Conservation (phyloP, 1,140 invertebrate species). For the Cotesia vestalis region DNA sequence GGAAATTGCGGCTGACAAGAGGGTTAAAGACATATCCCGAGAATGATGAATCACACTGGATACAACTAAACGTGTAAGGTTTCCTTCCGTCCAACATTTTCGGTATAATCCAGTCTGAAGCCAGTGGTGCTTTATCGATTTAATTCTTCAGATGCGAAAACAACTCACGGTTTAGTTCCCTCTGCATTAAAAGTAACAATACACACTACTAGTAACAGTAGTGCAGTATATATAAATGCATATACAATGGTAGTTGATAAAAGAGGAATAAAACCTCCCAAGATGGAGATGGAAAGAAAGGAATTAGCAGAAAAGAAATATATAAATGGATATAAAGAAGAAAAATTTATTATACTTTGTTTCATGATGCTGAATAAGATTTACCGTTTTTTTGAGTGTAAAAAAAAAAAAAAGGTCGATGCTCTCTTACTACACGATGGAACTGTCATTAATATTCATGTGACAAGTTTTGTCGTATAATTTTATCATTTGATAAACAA, state of each 20-base stretch:
- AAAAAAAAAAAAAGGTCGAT: slow-evolving; percentile 37
- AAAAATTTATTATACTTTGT: slow-evolving; percentile 3
- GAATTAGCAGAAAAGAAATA: slow-evolving; percentile 1
- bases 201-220: background rate
- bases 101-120: slow-evolving; percentile 17
- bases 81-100: slow-evolving; percentile 23
- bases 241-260: slow-evolving; percentile 11
- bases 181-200: background rate
- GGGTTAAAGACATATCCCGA: slow-evolving; percentile 9
- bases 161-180: slow-evolving; percentile 9
- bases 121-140: slow-evolving; percentile 30
- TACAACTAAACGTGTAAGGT: slow-evolving; percentile 23
- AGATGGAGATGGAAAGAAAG: slow-evolving; percentile 4
- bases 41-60: slow-evolving; percentile 10
- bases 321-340: slow-evolving; percentile 2
- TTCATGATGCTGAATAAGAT: too few relatives aligned
- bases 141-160: slow-evolving; percentile 5
- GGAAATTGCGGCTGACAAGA: background rate
- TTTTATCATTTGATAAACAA: slow-evolving; percentile 29
- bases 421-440: slow-evolving; percentile 11
- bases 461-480: slow-evolving; percentile 30
- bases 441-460: slow-evolving; percentile 33
- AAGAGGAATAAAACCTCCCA: background rate
- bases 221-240: too few relatives aligned
- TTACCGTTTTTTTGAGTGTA: too few relatives aligned